These are phyloP conservation scores for Hoplostethus atlanticus DNA, from an alignment of 2,797 vertebrate genomes.

Conservation along the genomic window DNA sequence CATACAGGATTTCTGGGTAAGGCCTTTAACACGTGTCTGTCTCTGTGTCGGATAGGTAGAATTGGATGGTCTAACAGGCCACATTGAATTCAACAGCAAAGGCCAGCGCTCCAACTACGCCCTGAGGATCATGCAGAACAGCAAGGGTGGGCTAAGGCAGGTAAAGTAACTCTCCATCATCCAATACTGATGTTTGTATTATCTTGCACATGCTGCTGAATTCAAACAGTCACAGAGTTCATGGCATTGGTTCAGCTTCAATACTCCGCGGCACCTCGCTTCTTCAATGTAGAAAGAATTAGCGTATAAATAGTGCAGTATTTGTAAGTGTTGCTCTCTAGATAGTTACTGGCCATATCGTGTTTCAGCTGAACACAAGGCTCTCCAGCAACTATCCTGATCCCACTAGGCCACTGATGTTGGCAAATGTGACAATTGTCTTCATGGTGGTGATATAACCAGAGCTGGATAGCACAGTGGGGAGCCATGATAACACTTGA, in stretches of 20 bases:
- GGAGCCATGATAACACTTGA: slow-evolving; percentile 42
- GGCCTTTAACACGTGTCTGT: slow-evolving; percentile 53
- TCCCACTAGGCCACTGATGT: slow-evolving; percentile 35
- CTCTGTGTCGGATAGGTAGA: slow-evolving; percentile 95
- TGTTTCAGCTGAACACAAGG: slow-evolving; percentile 42
- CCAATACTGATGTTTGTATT: slow-evolving; percentile 15
- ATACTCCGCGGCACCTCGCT: background rate
- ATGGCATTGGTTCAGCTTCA: background rate
- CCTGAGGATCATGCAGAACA: slow-evolving; percentile 95
- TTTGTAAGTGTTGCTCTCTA: slow-evolving; percentile 37
- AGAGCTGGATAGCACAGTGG: slow-evolving; percentile 39
- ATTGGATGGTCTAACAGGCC: slow-evolving; percentile 98
- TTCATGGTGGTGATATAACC: slow-evolving; percentile 53
- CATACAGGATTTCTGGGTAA: background rate
- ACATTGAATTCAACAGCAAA: slow-evolving; percentile 99
- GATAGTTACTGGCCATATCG: slow-evolving; percentile 16
- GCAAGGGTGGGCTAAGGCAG: slow-evolving; percentile 92
- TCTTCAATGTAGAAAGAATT: slow-evolving; percentile 18
- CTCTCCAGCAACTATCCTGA: slow-evolving; percentile 16
- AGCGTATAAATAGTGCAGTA: slow-evolving; percentile 33
- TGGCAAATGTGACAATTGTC: slow-evolving; percentile 52
- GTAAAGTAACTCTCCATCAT: slow-evolving; percentile 81
- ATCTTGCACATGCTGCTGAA: background rate
- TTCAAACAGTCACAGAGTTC: slow-evolving; percentile 1
- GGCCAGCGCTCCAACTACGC: slow-evolving; percentile 97